Evolutionary conservation across 2,888 invertebrate genomes (phyloP).

Genomic region (Gnatocerus cornutus): DNA sequence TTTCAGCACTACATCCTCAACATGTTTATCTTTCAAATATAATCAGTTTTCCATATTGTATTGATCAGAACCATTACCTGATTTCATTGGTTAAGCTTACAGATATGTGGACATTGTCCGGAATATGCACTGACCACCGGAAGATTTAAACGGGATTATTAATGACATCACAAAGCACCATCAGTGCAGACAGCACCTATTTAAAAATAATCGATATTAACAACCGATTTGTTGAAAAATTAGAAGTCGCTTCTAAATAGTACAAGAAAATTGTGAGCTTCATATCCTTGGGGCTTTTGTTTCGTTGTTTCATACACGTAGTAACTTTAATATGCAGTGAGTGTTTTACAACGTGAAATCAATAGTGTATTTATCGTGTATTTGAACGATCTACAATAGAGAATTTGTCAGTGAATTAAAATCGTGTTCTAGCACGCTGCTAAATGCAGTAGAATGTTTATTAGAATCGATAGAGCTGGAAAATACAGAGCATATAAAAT

Average conservation of each 20-base stretch:
- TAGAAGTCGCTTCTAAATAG: no score
- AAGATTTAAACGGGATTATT: background rate
- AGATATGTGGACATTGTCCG: background rate
- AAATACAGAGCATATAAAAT: background rate
- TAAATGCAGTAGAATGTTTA: conserved; percentile 6
- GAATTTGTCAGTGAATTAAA: conserved; percentile 5
- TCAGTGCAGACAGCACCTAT: no score
- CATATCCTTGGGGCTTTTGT: background rate
- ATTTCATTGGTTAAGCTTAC: background rate
- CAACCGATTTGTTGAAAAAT: no score
- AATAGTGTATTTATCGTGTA: conserved; percentile 3
- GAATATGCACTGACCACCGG: background rate
- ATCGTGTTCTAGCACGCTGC: conserved; percentile 1
- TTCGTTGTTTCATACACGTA: background rate
- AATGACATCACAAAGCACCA: background rate
- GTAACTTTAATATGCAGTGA: conserved; percentile 1
- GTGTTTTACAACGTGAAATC: conserved; percentile 6
- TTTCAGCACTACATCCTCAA: conserved; percentile 1
- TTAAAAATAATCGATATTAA: no score
- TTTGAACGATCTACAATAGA: background rate
- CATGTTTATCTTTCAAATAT: conserved; percentile 27
- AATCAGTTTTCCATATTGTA: conserved; percentile 19
- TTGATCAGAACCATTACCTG: background rate
- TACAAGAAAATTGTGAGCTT: no score
- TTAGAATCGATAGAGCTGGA: background rate